phyloP scores from a whole-genome alignment of 2,888 invertebrate genomes.

The Drosophila siamana region DNA sequence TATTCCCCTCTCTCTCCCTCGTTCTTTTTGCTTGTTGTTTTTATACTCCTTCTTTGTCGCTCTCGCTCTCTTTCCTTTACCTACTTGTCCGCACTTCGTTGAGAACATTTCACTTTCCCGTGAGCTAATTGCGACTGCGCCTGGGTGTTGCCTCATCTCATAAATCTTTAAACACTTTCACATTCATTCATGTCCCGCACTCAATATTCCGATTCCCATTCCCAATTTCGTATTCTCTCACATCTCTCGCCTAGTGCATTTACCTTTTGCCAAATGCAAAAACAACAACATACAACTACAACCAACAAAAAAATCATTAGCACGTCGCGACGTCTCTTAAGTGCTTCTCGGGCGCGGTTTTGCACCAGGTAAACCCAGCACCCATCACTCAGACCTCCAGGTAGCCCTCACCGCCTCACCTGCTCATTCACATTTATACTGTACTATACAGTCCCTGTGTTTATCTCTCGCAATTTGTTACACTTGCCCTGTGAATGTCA shows the following conservation, averaged over 20 bases:
- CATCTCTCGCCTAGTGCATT: slow-evolving; percentile 19
- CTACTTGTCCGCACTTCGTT: slow-evolving; percentile 72
- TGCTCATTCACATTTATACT: slow-evolving; percentile 51
- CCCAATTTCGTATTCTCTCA: slow-evolving; percentile 10
- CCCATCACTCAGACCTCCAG: slow-evolving; percentile 14
- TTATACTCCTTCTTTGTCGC: no score
- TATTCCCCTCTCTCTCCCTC: slow-evolving; percentile 35
- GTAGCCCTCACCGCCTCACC: slow-evolving; percentile 48
- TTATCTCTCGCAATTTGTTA: slow-evolving; percentile 64
- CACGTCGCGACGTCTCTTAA: slow-evolving; percentile 73
- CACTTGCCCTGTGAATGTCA: slow-evolving; percentile 48
- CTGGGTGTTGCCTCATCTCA: slow-evolving; percentile 67
- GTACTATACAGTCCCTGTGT: slow-evolving; percentile 3
- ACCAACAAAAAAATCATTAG: slow-evolving; percentile 61
- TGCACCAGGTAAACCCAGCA: slow-evolving; percentile 15
- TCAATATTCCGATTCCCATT: slow-evolving; percentile 3
- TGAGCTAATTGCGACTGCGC: slow-evolving; percentile 68
- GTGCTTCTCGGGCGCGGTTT: slow-evolving; percentile 57
- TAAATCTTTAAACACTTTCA: slow-evolving; percentile 78
- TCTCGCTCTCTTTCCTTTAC: slow-evolving; percentile 26
- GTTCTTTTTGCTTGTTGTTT: no score
- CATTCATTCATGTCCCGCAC: slow-evolving; percentile 63
- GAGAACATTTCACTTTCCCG: slow-evolving; percentile 78
- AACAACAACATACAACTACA: background rate
- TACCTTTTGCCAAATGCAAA: slow-evolving; percentile 35